A percentile compares a stretch with the other conserved stretches of the same genome.
These are phyloP conservation scores for Panorpa germanica DNA, from an alignment of 2,888 invertebrate genomes.

Conservation along the genomic window DNA sequence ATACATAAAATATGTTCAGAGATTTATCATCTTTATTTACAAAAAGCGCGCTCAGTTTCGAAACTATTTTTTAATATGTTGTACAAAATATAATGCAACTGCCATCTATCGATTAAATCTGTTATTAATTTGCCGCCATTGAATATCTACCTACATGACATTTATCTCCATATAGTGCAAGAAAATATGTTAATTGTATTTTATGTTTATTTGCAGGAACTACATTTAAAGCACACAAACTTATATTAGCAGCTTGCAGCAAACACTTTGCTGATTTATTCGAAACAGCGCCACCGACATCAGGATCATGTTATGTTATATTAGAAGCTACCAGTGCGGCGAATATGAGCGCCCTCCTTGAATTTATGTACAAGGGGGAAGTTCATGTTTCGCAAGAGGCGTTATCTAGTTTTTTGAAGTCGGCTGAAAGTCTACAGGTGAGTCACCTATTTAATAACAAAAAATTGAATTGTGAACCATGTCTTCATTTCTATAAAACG, in stretches of 20 bases:
- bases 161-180: background rate
- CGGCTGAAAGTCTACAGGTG: constrained; percentile 78
- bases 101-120: too few relatives aligned
- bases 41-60: too few relatives aligned
- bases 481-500: too few relatives aligned
- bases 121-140: background rate
- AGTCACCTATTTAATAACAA: constrained; percentile 11
- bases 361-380: constrained; percentile 90
- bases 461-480: too few relatives aligned
- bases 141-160: background rate
- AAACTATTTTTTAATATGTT: too few relatives aligned
- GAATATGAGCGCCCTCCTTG: constrained; percentile 78
- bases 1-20: too few relatives aligned
- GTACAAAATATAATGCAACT: too few relatives aligned
- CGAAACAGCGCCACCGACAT: constrained; percentile 65
- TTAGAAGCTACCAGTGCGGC: constrained; percentile 77
- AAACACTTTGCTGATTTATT: constrained; percentile 84
- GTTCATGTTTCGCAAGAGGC: constrained; percentile 86
- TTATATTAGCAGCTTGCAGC: constrained; percentile 83
- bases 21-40: too few relatives aligned
- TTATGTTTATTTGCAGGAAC: constrained; percentile 39
- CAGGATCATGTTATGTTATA: constrained; percentile 66
- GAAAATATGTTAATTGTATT: constrained; percentile 6
- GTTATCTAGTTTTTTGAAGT: constrained; percentile 77
- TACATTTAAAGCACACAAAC: constrained; percentile 79